Base-by-base conservation (phyloP, 2,797 vertebrate species). In the Falco berigora region DNA sequence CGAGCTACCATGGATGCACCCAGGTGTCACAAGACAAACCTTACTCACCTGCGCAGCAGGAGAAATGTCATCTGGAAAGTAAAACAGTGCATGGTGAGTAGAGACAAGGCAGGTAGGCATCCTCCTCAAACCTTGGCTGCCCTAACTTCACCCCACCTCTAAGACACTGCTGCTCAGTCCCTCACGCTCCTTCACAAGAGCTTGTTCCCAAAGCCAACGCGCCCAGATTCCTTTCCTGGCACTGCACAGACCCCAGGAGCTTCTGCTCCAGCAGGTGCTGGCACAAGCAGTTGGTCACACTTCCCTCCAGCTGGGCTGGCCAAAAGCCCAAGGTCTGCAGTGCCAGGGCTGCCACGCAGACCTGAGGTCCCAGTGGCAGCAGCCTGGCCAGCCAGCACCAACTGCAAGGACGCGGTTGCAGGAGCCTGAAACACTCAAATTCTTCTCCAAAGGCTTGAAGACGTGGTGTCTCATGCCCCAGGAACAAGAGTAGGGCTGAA, bases 11-110 rank as follows among this genome's bases (percentile, higher is more conserved):
- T 0, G 1, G 72, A 83, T 56, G 24, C 17, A 78, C n/a, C 2
- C 10, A 79, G 22, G 40, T 28, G 9, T 30, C 68, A 32, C 38
- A 93, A 79, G 63, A 82, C 25, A 87, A 83, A 71, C 10, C 9
- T 78, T 90, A 97, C 98, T 98, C 59, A 98, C 98, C 97, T 95
- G 97, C 13, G 15, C 84, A 85, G 88, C 85, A 91, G 78, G 47
- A 90, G 97, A 80, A 80, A 92, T 62, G 66, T 95, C 95, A 92
- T 96, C 98, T 98, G 95, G 53, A 96, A 97, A 97, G 81, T 61
- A 53, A 97, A 97, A 96, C 36, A 92, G 32, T 30, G 82, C 55
- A 92, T 30, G 19, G 9, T 97, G 88, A 98, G 72, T 59, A 40
- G n/a, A 69, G 27, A 86, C 32, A 80, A 75, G 28, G n/a, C 14